Base-by-base conservation (phyloP, 2,113 vertebrate genomes). In the Australoheros scitulus region DNA sequence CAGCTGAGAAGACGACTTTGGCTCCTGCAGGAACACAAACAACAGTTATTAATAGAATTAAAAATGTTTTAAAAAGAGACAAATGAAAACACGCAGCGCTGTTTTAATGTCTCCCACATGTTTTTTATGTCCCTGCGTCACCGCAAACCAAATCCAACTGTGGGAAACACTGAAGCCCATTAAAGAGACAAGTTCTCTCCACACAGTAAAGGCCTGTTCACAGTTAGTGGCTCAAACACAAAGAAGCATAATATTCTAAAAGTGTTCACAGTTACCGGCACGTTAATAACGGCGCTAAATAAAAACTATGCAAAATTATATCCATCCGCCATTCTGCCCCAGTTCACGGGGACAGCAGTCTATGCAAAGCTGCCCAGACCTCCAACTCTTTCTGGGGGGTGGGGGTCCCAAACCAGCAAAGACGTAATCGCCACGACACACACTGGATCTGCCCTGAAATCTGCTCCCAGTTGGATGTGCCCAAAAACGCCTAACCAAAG, bases 1-100 rank as follows among this genome's bases (percentile, higher is more conserved):
- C 34, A 99, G 96, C 95, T 99, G 98, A 78, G 97, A 98, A 3
- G 98, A 99, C 1, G 97, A 96, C 87, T 99, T 99, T 0, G 98
- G 98, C 82, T 99, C 98, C 98, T 99, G 3, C 2, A 80, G 86
- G 24, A 79, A 72, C 0, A 55, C 32, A 52, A 52, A 32, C 11
- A 81, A 11, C 1, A 10, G 14, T 11, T 15, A 29, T 61, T 61
- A 75, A 20, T 8, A 17, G 7, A 50, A 56, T 11, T 22, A 18
- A 68, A 68, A 17, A 14, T 38, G 10, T 38, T 38, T 34, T 34
- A n/a, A 13, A 13, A 32, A 29, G 5, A 24, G 13, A 3, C 7
- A 11, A 61, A 9, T 41, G 47, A 41, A 64, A 63, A n/a, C 17
- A 20, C 13, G 8, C 18, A 6, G 29, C 29, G 4, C 7, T n/a